These are phyloP conservation scores for Ctena decussata DNA, from an alignment of 2,888 invertebrate species.

Conservation along the genomic window DNA sequence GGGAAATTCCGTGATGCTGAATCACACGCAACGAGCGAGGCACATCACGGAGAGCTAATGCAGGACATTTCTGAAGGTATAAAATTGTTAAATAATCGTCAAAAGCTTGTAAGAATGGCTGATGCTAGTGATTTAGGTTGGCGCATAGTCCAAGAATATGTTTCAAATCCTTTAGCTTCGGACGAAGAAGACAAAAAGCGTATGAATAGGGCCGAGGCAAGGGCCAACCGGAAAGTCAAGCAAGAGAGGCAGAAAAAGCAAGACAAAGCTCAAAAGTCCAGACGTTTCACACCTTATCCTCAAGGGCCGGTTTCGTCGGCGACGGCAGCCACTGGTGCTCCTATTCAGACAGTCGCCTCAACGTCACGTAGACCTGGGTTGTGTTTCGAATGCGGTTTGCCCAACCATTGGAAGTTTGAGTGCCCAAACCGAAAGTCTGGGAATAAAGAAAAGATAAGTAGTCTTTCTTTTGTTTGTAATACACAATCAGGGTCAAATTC, in stretches of 20 bases:
- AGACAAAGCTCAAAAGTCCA: not conserved
- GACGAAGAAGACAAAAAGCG: too few relatives aligned
- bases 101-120: too few relatives aligned
- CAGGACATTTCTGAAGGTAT: too few relatives aligned
- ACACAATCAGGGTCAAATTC: not conserved
- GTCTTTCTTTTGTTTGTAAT: not conserved
- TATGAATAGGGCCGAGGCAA: not conserved
- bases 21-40: not conserved
- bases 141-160: too few relatives aligned
- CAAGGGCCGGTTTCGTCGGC: not conserved
- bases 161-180: too few relatives aligned
- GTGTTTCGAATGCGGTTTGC: not conserved
- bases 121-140: too few relatives aligned
- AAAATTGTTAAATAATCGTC: too few relatives aligned
- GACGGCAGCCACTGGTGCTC: not conserved
- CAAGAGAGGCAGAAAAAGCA: not conserved
- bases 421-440: not conserved
- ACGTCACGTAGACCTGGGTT: not conserved
- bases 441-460: not conserved
- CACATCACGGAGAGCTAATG: not conserved
- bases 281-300: not conserved
- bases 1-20: constrained; percentile 1
- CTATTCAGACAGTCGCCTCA: not conserved
- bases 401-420: not conserved
- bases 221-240: not conserved